Evolutionary conservation across 2,888 invertebrate genomes (phyloP), one percentile per base, ranked within the genome.

Genomic region (Platynereis dumerilii): DNA sequence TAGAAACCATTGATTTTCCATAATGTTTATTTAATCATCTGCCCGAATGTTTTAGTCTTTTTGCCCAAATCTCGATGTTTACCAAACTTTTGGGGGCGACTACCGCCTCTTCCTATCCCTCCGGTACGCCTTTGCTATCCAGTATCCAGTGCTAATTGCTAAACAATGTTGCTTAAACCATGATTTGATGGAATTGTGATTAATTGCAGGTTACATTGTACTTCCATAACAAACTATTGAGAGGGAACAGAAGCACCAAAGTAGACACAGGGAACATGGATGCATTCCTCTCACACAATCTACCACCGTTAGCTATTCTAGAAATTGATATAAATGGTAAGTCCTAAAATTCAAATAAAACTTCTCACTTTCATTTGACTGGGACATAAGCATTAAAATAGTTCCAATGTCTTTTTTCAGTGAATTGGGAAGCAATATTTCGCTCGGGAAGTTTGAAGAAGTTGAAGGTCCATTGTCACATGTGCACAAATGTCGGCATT

Each of bases 241-340:
- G 98, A 60, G 98, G 97, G 1, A 97, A 97, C 85, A 86, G 95
- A 69, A 90, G 91, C 0, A 88, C 90, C 17, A 96, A 96, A 84
- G 85, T 89, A 3, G 91, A 86, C 74, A 80, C 75, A 20, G 72
- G 71, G 1, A 75, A 76, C 28, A 78, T 83, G 63, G 89, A 90
- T 72, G 95, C 95, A 0, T 96, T 95, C 80, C 87, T 89, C 70
- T 93, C 95, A 0, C 96, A 94, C 0, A 98, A 98, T 84, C 90
- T 91, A 78, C 87, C 89, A 1, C 91, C 93, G 0, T 84, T 98
- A 39, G 96, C 92, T 0, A 88, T 89, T 61, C 90, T 94, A 63
- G 95, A 94, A 61, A 77, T 76, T 63, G 67, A 75, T 42, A 80
- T 80, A 29, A 69, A 73, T 60, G 75, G 77, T 78, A 53, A 65